Percentiles rank a stretch among this genome's conserved stretches.
Evolutionary conservation across 2,888 invertebrate species (phyloP).

Genomic region (Clepsis dumicolana): DNA sequence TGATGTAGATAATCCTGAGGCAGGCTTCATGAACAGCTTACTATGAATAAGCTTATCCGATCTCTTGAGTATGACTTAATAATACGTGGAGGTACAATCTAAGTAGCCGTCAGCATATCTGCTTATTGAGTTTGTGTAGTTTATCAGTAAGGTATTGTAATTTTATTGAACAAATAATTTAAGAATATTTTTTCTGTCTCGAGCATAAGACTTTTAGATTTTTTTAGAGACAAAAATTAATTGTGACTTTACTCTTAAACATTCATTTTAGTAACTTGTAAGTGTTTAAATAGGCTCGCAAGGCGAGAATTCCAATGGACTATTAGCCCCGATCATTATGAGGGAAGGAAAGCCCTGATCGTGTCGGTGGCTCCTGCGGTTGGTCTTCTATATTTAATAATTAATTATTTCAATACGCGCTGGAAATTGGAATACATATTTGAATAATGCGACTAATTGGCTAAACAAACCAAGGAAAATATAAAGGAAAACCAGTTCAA

Average conservation of each 20-base stretch:
- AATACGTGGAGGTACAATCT: conserved; percentile 8
- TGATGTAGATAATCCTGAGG: conserved; percentile 44
- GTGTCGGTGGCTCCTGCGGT: neutral
- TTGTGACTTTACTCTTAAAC: too few relatives aligned
- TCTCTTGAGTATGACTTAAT: conserved; percentile 15
- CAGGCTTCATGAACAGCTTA: conserved; percentile 35
- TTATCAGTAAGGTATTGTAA: too few relatives aligned
- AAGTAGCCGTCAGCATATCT: conserved; percentile 1
- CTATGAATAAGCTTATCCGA: conserved; percentile 36
- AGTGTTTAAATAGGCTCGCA: neutral
- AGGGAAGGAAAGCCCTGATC: neutral
- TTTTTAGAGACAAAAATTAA: too few relatives aligned
- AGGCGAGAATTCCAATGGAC: neutral
- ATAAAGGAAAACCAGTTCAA: conserved; percentile 2
- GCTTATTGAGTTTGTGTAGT: conserved; percentile 7
- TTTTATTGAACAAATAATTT: too few relatives aligned
- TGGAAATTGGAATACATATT: neutral
- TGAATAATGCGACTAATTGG: neutral
- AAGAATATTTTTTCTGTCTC: too few relatives aligned
- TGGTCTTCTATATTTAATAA: neutral
- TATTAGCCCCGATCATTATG: neutral
- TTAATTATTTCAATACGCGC: neutral
- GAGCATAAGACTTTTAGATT: too few relatives aligned
- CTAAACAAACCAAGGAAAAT: conserved; percentile 1
- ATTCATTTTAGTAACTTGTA: too few relatives aligned